These are phyloP conservation scores for Centroberyx gerrardi DNA, from an alignment of 2,797 vertebrate species.

Conservation along the genomic window DNA sequence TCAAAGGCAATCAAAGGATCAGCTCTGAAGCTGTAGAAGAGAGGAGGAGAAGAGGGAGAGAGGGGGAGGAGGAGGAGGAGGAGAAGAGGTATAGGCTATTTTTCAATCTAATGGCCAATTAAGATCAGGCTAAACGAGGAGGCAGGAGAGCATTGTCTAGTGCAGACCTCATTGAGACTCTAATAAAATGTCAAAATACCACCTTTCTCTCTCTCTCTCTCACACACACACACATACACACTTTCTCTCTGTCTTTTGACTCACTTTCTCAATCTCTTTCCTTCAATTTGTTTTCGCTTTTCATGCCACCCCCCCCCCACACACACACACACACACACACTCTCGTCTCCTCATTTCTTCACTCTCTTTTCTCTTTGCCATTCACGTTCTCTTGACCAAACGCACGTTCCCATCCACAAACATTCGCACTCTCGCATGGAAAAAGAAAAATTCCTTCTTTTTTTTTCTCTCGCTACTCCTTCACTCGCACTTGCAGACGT, in stretches of 20 bases:
- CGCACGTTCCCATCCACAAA: slow-evolving; percentile 36
- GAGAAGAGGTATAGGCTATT: slow-evolving; percentile 75
- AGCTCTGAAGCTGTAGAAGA: slow-evolving; percentile 79
- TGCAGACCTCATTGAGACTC: slow-evolving; percentile 78
- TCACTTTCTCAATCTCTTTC: slow-evolving; percentile 43
- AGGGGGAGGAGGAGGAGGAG: slow-evolving; percentile 57
- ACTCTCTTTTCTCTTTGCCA: slow-evolving; percentile 40
- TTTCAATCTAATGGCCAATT: slow-evolving; percentile 89
- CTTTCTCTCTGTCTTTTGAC: slow-evolving; percentile 35
- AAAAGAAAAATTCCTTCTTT: slow-evolving; percentile 9
- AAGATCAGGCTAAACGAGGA: slow-evolving; percentile 85
- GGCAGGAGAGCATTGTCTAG: slow-evolving; percentile 82
- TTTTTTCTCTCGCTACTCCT: slow-evolving; percentile 37
- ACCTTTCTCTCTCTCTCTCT: slow-evolving; percentile 20
- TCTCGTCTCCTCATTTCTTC: slow-evolving; percentile 44
- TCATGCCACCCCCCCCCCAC: not conserved
- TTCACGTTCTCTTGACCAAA: slow-evolving; percentile 37
- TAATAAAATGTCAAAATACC: slow-evolving; percentile 77
- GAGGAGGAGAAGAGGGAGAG: slow-evolving; percentile 57
- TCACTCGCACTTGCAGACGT: slow-evolving; percentile 38
- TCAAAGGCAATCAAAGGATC: slow-evolving; percentile 88
- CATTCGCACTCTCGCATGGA: slow-evolving; percentile 41
- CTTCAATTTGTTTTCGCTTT: slow-evolving; percentile 60
- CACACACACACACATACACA: not conserved
- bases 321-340: too few relatives aligned